Evolutionary conservation across 2,888 invertebrate genomes (phyloP).

Genomic region (Limenitis camilla): DNA sequence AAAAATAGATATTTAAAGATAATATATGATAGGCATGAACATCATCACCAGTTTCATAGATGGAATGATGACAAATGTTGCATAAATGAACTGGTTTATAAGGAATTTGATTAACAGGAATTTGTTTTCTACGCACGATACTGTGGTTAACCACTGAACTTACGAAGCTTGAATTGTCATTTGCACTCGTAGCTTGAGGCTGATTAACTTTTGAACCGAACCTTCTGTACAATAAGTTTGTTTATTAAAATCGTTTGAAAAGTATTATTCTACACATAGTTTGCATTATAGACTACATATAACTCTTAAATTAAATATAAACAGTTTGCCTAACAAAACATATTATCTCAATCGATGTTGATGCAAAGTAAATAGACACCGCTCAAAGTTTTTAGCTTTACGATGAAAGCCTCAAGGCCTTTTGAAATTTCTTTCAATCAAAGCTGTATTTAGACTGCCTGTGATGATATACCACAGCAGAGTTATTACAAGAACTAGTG

Average conservation of each 20-base stretch:
- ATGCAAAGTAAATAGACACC: no score
- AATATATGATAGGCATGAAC: neutral
- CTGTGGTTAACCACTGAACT: slow-evolving; percentile 17
- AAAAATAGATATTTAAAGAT: slow-evolving; percentile 25
- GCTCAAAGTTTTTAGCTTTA: no score
- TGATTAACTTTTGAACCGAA: neutral
- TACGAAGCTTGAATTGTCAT: slow-evolving; percentile 1
- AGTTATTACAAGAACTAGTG: no score
- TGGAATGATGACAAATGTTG: neutral
- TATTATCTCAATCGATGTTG: no score
- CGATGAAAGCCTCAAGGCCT: no score
- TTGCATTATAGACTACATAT: neutral
- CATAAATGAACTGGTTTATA: neutral
- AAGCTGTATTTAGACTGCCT: no score
- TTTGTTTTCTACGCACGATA: slow-evolving; percentile 14
- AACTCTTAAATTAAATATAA: no score
- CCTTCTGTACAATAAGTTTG: neutral
- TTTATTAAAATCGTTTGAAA: neutral
- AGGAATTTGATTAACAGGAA: slow-evolving; percentile 18
- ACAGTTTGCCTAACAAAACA: no score
- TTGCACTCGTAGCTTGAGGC: slow-evolving; percentile 7
- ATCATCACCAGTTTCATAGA: neutral
- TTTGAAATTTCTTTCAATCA: no score
- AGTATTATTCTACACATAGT: no score
- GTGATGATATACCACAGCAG: no score